Evolutionary conservation across 1,140 invertebrate genomes (phyloP).

Genomic region (Pinna nobilis): DNA sequence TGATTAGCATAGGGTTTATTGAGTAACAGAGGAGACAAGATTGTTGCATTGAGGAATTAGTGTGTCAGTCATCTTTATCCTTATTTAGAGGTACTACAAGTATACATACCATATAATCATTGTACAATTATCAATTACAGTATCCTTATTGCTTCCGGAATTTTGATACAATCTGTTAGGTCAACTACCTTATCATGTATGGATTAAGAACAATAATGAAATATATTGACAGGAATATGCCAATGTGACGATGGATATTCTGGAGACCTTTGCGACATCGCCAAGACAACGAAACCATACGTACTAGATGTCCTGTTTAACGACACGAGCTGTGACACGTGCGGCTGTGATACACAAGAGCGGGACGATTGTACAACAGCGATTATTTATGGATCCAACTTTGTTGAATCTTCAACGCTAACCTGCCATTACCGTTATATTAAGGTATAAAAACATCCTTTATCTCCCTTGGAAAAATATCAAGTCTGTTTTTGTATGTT

Average conservation of each 20-base stretch:
- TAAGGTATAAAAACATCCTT: slow-evolving; percentile 24
- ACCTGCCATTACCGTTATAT: slow-evolving; percentile 35
- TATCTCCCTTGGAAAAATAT: neutral
- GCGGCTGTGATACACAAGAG: slow-evolving; percentile 35
- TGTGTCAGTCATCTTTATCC: neutral
- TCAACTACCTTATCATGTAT: neutral
- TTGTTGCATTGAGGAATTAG: too few species aligned
- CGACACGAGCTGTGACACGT: neutral
- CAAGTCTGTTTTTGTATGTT: too few species aligned
- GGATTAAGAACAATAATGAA: neutral
- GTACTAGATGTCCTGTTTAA: slow-evolving; percentile 10
- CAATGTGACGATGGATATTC: slow-evolving; percentile 34
- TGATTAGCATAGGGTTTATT: too few species aligned
- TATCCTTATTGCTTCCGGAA: too few species aligned
- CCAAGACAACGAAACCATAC: slow-evolving; percentile 11
- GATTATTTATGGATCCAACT: slow-evolving; percentile 27
- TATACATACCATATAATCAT: too few species aligned
- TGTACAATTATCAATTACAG: too few species aligned
- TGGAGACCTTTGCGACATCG: slow-evolving; percentile 23
- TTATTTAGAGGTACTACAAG: too few species aligned
- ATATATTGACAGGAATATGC: slow-evolving; percentile 34
- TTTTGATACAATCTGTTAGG: too few species aligned
- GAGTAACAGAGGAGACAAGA: too few species aligned
- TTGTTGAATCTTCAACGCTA: slow-evolving; percentile 33
- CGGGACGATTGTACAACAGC: slow-evolving; percentile 30